Evolutionary conservation across 2,888 invertebrate species (phyloP), one percentile per base, ranked within the genome.

Genomic region (Coremacera marginata): DNA sequence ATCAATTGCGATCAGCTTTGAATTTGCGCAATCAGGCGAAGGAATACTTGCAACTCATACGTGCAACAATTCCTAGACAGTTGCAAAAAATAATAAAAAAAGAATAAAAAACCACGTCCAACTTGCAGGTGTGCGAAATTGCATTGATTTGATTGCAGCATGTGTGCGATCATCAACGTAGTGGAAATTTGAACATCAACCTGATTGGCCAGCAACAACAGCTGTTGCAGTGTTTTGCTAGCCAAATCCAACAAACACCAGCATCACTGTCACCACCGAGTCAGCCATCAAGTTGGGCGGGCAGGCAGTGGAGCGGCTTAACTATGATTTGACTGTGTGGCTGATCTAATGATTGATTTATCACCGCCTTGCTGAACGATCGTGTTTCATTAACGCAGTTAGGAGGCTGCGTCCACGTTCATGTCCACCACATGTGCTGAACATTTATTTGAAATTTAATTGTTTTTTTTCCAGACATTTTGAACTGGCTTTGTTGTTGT

Each of bases 361-460:
- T 67, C 67, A 11, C 70, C 55, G 34, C 52, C 27, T n/a, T 27
- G 52, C 70, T 8, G 70, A 27, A 31, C 70, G 70, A 52, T 70
- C 70, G 34, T 31, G 70, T 70, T 70, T 70, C 70, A 70, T 70
- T 70, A 52, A 70, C 70, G 55, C 52, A n/a, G 70, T n/a, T 70
- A 14, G 27, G 52, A 25, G 70, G 49, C 52, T n/a, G 37, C 67
- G 60, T 60, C 25, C 25, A 19, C 60, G 25, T 78, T 75, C 73
- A 77, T 31, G 77, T 79, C 44, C 44, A 44, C 11, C 44, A 44
- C 44, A 44, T 44, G 14, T 14, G 44, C 44, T 70, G 77, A 79
- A 80, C 76, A 78, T 77, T 79, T 76, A 78, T 79, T 79, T 76
- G 79, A 76, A 79, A 77, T 79, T 80, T 77, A 76, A 71, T 76